These are phyloP conservation scores for Pempheris klunzingeri DNA, from an alignment of 2,797 vertebrate species.

Conservation along the genomic window DNA sequence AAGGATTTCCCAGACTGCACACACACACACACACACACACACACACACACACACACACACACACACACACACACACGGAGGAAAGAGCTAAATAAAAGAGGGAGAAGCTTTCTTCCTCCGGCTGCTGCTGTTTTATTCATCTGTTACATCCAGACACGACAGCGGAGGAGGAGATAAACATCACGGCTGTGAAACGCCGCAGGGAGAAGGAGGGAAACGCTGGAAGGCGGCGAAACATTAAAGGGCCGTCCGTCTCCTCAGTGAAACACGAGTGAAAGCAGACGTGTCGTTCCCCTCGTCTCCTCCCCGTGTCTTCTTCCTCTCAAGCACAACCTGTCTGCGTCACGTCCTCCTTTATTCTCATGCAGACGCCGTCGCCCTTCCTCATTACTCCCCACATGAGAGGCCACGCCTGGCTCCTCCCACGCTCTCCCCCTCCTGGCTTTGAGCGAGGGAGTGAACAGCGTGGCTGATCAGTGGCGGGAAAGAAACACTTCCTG, in stretches of 20 bases:
- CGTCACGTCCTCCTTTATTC: constrained; percentile 6
- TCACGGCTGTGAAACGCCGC: constrained; percentile 3
- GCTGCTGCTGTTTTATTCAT: constrained; percentile 8
- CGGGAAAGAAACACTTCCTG: constrained; percentile 38
- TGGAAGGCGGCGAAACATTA: constrained; percentile 28
- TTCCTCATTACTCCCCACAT: constrained; percentile 43
- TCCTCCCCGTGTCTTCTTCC: constrained; percentile 1
- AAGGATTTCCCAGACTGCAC: constrained; percentile 1
- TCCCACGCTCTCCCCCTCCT: constrained; percentile 15
- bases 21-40: too few relatives aligned
- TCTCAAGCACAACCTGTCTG: constrained; percentile 16
- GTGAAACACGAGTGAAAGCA: constrained; percentile 24
- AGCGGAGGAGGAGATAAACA: constrained; percentile 35
- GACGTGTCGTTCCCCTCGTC: neutral
- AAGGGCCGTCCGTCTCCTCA: constrained; percentile 39
- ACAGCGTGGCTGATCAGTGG: constrained; percentile 56
- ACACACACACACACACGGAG: too few relatives aligned
- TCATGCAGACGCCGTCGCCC: constrained; percentile 26
- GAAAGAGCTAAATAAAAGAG: neutral
- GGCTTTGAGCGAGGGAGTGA: constrained; percentile 49
- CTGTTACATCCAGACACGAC: constrained; percentile 27
- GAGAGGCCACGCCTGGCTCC: constrained; percentile 6
- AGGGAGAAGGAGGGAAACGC: constrained; percentile 3
- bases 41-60: too few relatives aligned
- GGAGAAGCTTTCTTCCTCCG: constrained; percentile 1